Evolutionary conservation across 2,888 invertebrate genomes (phyloP).

Genomic region (Cephonodes hylas): DNA sequence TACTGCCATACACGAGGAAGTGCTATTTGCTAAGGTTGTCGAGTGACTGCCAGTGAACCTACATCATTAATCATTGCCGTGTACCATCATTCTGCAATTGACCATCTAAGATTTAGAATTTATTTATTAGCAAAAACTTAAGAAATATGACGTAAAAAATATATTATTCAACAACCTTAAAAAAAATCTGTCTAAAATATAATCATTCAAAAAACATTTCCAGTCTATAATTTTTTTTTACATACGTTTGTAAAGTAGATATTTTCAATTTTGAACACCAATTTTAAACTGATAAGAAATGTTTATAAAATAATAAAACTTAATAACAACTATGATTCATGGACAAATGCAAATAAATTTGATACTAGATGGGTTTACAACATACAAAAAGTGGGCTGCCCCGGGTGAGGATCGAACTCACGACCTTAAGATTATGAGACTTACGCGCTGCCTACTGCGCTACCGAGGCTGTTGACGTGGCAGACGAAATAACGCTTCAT

Average conservation of each 20-base stretch:
- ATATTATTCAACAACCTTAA: no score
- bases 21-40: background rate
- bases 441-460: constrained; percentile 86
- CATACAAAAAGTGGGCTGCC: constrained; percentile 67
- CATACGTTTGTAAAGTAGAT: background rate
- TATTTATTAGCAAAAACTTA: no score
- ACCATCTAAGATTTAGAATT: background rate
- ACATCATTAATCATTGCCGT: background rate
- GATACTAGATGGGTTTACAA: no score
- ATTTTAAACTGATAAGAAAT: background rate
- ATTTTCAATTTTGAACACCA: no score
- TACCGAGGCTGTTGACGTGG: constrained; percentile 52
- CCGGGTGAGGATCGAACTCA: constrained; percentile 97
- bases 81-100: background rate
- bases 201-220: no score
- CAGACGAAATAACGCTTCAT: no score
- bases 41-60: background rate
- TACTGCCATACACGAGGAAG: constrained; percentile 1
- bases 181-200: no score
- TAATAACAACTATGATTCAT: background rate
- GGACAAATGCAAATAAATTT: background rate
- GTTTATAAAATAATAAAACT: background rate
- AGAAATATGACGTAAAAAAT: no score
- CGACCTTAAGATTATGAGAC: constrained; percentile 96
- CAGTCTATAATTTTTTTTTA: background rate